These are phyloP conservation scores for Actinopyga echinites DNA, from an alignment of 53 echinoderm and acorn worm genomes.

Conservation along the genomic window DNA sequence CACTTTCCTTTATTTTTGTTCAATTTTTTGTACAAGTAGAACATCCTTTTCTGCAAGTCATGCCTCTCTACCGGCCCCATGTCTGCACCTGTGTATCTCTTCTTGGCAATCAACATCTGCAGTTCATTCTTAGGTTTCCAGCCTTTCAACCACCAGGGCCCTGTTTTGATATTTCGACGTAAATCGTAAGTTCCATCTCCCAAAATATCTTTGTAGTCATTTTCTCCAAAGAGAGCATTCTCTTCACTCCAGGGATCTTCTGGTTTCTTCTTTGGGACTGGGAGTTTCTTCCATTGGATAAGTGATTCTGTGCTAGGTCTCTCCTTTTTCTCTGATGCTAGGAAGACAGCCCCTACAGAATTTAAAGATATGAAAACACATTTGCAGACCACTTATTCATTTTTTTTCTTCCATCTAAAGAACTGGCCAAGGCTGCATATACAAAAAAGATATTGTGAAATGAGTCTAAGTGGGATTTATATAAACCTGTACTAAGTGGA, in stretches of 20 bases:
- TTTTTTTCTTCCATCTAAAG: too few species aligned
- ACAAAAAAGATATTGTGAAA: too few species aligned
- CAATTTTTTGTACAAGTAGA: slow-evolving; percentile 65
- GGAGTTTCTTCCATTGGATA: slow-evolving; percentile 78
- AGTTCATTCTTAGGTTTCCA: slow-evolving; percentile 76
- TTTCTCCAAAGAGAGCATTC: slow-evolving; percentile 90
- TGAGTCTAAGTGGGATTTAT: too few species aligned
- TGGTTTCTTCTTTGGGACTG: slow-evolving; percentile 64
- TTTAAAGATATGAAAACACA: too few species aligned
- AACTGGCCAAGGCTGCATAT: too few species aligned
- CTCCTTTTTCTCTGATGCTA: slow-evolving; percentile 37
- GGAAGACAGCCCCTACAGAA: neutral
- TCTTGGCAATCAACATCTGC: slow-evolving; percentile 76
- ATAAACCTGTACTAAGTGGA: too few species aligned
- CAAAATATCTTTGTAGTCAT: slow-evolving; percentile 95
- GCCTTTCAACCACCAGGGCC: slow-evolving; percentile 86
- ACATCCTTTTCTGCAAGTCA: slow-evolving; percentile 76
- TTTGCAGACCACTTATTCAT: too few species aligned
- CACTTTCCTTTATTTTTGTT: slow-evolving; percentile 79
- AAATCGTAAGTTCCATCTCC: slow-evolving; percentile 84
- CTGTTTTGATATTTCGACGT: slow-evolving; percentile 71
- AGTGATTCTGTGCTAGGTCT: slow-evolving; percentile 79
- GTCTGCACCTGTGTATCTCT: slow-evolving; percentile 50
- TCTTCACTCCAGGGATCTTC: slow-evolving; percentile 82
- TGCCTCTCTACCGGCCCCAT: slow-evolving; percentile 82